A percentile compares a stretch with the other conserved stretches of the same genome.
Evolutionary conservation across 1,140 invertebrate species (phyloP).

Genomic region (Drosophila tani): DNA sequence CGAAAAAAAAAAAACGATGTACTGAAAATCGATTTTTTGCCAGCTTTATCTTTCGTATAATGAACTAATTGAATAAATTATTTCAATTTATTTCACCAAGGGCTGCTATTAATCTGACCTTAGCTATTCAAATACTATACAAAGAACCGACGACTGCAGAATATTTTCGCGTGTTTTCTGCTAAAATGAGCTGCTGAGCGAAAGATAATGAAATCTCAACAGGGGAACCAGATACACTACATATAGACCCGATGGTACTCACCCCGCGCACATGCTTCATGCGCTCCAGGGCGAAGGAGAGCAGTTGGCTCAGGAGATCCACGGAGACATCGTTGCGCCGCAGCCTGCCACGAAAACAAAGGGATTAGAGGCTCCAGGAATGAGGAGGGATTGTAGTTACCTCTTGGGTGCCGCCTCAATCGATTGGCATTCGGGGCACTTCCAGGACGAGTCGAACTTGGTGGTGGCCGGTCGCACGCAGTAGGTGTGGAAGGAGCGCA

Average conservation of each 20-base stretch:
- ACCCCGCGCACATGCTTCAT: slow-evolving; percentile 79
- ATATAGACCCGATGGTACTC: slow-evolving; percentile 54
- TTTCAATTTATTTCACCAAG: too few species aligned
- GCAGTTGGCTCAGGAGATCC: slow-evolving; percentile 76
- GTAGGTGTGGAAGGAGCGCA: slow-evolving; percentile 93
- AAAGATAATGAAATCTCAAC: slow-evolving; percentile 57
- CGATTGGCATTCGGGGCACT: slow-evolving; percentile 94
- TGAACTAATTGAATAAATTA: neutral
- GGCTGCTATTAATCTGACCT: neutral
- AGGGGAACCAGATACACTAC: slow-evolving; percentile 30
- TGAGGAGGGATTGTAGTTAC: slow-evolving; percentile 22
- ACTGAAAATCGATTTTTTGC: too few species aligned
- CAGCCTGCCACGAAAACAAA: slow-evolving; percentile 38
- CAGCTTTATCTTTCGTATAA: neutral
- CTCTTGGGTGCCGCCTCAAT: slow-evolving; percentile 92
- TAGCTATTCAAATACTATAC: neutral
- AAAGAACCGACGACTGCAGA: slow-evolving; percentile 14
- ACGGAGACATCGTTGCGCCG: slow-evolving; percentile 71
- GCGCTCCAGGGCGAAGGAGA: slow-evolving; percentile 74
- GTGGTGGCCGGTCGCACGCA: slow-evolving; percentile 89
- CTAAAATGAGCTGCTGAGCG: slow-evolving; percentile 10
- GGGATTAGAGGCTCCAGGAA: neutral
- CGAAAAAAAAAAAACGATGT: too few species aligned
- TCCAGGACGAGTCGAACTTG: slow-evolving; percentile 88
- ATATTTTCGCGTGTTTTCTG: slow-evolving; percentile 57